These are phyloP conservation scores for Pygoscelis antarcticus DNA, from an alignment of 2,113 vertebrate species.

Conservation along the genomic window DNA sequence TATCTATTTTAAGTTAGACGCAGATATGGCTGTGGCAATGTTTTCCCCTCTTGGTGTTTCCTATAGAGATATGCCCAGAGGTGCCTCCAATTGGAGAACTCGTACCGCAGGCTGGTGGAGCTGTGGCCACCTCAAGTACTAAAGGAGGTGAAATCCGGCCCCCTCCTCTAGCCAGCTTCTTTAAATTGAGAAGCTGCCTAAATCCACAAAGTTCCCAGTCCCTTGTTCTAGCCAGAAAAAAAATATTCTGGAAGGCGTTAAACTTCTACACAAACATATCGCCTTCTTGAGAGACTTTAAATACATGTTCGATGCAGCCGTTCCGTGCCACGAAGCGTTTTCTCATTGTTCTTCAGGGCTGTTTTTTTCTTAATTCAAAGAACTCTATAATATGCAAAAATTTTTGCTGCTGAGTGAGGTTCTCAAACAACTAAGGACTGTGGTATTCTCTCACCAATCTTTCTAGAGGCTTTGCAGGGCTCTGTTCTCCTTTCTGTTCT, in stretches of 20 bases:
- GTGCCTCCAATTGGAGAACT: background rate
- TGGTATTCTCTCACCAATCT: background rate
- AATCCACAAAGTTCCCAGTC: background rate
- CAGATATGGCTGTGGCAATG: background rate
- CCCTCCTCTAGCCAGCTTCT: background rate
- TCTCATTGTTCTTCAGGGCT: background rate
- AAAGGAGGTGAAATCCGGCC: background rate
- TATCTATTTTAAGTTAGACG: background rate
- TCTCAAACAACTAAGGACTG: background rate
- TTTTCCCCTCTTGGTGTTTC: background rate
- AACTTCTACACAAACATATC: background rate
- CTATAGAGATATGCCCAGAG: rapidly evolving
- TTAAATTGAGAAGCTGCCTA: background rate
- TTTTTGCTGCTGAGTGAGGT: background rate
- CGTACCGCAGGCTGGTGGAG: background rate
- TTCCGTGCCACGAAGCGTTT: background rate
- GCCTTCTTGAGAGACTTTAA: background rate
- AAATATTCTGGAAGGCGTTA: background rate
- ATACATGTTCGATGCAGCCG: background rate
- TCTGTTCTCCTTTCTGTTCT: background rate
- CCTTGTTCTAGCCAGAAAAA: background rate
- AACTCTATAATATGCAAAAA: background rate
- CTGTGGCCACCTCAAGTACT: rapidly evolving
- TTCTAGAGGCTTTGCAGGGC: background rate
- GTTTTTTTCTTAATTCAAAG: background rate